These are phyloP conservation scores for Phyto melanocephala DNA, from an alignment of 2,888 invertebrate species.

Conservation along the genomic window DNA sequence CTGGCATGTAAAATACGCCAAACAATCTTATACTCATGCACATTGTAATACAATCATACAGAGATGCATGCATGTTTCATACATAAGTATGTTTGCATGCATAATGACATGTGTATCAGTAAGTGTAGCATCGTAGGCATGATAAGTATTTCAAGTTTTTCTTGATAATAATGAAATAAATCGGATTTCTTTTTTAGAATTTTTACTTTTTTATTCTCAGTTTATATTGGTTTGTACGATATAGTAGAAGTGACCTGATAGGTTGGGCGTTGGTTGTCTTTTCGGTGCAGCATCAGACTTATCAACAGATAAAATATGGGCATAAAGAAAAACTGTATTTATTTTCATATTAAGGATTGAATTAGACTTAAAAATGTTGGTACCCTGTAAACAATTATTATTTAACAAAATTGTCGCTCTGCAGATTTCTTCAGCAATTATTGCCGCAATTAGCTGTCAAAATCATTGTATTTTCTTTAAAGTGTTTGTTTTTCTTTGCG, in stretches of 20 bases:
- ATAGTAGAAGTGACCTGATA: slow-evolving; percentile 18
- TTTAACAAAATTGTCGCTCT: too few relatives aligned
- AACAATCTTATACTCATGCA: not conserved
- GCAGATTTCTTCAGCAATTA: too few relatives aligned
- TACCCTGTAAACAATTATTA: too few relatives aligned
- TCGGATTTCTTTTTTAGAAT: slow-evolving; percentile 19
- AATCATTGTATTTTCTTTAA: too few relatives aligned
- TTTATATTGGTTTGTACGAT: not conserved
- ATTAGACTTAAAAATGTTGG: not conserved
- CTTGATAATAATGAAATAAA: slow-evolving; percentile 23
- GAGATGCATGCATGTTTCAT: not conserved
- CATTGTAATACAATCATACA: too few relatives aligned
- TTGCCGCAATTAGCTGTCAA: too few relatives aligned
- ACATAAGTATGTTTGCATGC: not conserved
- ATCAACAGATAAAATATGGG: slow-evolving; percentile 23
- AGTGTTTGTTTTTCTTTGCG: too few relatives aligned
- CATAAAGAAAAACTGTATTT: not conserved
- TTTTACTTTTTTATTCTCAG: not conserved
- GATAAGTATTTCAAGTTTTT: not conserved
- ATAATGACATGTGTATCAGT: not conserved
- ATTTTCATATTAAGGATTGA: slow-evolving; percentile 25
- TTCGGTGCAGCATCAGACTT: slow-evolving; percentile 15
- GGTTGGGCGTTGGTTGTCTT: slow-evolving; percentile 47
- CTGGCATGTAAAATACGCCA: not conserved
- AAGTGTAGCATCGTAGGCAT: not conserved